Conservation (phyloP, 23 tunicate species). For the Styela plicata region DNA sequence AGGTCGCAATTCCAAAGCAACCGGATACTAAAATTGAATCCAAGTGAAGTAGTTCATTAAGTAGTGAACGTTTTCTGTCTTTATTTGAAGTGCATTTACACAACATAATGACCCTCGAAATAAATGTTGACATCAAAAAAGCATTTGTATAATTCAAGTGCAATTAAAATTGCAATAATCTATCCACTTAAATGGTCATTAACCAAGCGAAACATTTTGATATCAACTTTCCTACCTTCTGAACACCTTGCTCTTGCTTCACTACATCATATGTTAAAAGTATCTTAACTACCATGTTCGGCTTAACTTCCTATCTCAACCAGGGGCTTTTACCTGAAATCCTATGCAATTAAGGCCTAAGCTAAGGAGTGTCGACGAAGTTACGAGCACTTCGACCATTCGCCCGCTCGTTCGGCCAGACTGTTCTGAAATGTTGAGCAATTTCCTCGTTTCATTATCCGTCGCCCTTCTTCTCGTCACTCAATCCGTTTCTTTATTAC, state of each 20-base stretch:
- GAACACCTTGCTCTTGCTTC: not conserved
- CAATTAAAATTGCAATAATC: not conserved
- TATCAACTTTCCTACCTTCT: not conserved
- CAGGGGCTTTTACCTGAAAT: not conserved
- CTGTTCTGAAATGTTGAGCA: not conserved
- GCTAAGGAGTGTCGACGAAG: not conserved
- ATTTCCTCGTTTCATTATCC: not conserved
- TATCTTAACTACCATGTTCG: not conserved
- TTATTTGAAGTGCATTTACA: not conserved
- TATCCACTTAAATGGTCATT: too few relatives aligned
- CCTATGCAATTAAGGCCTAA: not conserved
- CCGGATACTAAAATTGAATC: too few relatives aligned
- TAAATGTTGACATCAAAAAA: not conserved
- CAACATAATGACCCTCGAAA: not conserved
- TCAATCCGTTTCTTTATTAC: not conserved
- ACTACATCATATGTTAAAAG: too few relatives aligned
- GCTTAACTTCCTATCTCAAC: not conserved
- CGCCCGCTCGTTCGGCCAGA: not conserved
- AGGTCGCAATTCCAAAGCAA: too few relatives aligned
- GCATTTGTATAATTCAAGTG: not conserved
- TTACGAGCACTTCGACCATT: not conserved
- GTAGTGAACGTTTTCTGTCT: not conserved
- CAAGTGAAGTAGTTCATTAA: too few relatives aligned
- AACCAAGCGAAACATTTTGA: not conserved
- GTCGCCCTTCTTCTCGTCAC: not conserved